Evolutionary conservation across 1,140 invertebrate genomes (phyloP).

Genomic region (Drosophila erecta): DNA sequence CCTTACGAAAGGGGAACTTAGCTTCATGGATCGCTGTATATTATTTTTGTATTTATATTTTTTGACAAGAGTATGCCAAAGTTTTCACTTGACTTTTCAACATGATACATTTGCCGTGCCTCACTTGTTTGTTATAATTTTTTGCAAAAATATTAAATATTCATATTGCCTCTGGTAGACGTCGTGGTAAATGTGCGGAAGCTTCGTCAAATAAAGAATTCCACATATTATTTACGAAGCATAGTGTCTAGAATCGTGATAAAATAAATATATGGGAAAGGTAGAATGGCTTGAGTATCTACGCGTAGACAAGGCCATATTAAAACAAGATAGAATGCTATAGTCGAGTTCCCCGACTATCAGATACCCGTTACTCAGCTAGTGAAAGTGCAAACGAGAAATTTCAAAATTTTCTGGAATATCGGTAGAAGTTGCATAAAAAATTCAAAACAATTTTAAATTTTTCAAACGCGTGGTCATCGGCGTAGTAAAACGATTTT

Average conservation of each 20-base stretch:
- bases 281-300: conserved; percentile 21
- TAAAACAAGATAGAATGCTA: not conserved
- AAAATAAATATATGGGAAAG: conserved; percentile 33
- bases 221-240: conserved; percentile 67
- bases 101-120: conserved; percentile 42
- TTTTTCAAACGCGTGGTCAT: too few species aligned
- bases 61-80: conserved; percentile 26
- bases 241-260: conserved; percentile 70
- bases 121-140: conserved; percentile 47
- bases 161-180: conserved; percentile 49
- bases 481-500: too few species aligned
- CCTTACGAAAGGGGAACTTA: not conserved
- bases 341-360: too few species aligned
- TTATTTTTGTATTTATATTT: conserved; percentile 10
- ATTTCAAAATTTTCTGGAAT: too few species aligned
- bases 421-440: too few species aligned
- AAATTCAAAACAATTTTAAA: too few species aligned
- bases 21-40: conserved; percentile 4
- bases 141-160: conserved; percentile 77
- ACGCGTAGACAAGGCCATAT: conserved; percentile 19
- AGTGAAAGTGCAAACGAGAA: too few species aligned
- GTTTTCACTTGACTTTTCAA: conserved; percentile 26
- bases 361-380: too few species aligned
- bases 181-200: conserved; percentile 73
- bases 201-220: conserved; percentile 50